phyloP scores from a whole-genome alignment of 1,140 invertebrate species.

The Pogonus chalceus region DNA sequence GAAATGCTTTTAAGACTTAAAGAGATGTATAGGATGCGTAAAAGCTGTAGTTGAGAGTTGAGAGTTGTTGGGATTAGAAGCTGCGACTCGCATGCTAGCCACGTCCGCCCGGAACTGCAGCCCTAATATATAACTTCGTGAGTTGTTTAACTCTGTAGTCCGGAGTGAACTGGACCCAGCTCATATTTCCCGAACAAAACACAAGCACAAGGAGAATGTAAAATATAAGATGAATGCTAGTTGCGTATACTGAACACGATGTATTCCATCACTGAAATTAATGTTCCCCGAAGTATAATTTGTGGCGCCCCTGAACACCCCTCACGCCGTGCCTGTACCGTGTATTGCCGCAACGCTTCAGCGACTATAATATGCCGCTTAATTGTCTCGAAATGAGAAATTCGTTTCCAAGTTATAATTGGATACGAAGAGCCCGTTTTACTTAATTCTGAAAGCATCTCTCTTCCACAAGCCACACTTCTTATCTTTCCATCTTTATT shows the following conservation, averaged over 20 bases:
- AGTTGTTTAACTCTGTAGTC: not conserved
- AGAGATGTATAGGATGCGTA: no score
- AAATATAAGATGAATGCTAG: not conserved
- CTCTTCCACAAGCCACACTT: not conserved
- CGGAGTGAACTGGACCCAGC: not conserved
- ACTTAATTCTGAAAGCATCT: slow-evolving; percentile 13
- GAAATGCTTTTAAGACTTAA: no score
- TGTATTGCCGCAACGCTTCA: slow-evolving; percentile 25
- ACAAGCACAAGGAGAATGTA: no score
- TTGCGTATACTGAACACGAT: slow-evolving; percentile 10
- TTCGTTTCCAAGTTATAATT: slow-evolving; percentile 39
- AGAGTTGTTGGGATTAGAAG: not conserved
- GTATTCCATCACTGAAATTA: slow-evolving; percentile 38
- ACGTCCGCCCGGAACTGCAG: slow-evolving; percentile 3
- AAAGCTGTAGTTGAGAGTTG: no score
- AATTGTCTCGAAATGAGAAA: slow-evolving; percentile 41
- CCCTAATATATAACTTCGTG: slow-evolving; percentile 7
- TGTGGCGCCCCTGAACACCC: slow-evolving; percentile 26
- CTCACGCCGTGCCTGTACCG: slow-evolving; percentile 10
- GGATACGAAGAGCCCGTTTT: slow-evolving; percentile 29
- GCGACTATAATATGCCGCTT: slow-evolving; percentile 38
- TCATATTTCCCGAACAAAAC: no score
- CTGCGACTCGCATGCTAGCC: not conserved
- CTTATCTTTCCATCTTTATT: no score
- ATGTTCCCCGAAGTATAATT: slow-evolving; percentile 40